phyloP scores from a whole-genome alignment of 1,140 invertebrate genomes.

The Pachyrhynchus sulphureomaculatus region DNA sequence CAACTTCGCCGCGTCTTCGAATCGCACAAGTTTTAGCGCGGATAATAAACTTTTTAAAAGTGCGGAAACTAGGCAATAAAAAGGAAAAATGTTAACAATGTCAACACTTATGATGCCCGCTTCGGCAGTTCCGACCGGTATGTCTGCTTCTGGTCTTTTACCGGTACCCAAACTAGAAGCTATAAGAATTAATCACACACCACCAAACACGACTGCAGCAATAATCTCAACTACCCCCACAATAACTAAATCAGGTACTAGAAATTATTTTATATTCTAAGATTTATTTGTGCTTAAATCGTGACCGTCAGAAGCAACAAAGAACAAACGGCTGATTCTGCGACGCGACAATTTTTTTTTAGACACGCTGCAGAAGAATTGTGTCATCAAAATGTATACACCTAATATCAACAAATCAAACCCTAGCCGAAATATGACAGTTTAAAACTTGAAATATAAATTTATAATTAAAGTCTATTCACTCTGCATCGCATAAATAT shows the following conservation, averaged over 20 bases:
- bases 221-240: conserved; percentile 1
- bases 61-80: too few species aligned
- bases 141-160: conserved; percentile 43
- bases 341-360: conserved; percentile 41
- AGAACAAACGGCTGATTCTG: conserved; percentile 22
- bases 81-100: conserved; percentile 47
- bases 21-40: conserved; percentile 30
- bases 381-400: too few species aligned
- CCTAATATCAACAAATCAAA: too few species aligned
- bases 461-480: conserved; percentile 2
- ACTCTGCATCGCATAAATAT: neutral
- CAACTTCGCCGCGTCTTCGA: conserved; percentile 16
- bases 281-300: neutral
- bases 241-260: conserved; percentile 18
- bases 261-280: too few species aligned
- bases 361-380: conserved; percentile 45
- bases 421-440: neutral
- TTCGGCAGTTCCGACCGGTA: conserved; percentile 43
- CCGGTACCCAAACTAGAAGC: conserved; percentile 47
- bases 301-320: neutral
- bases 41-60: conserved; percentile 39
- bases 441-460: conserved; percentile 4
- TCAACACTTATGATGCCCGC: conserved; percentile 51
- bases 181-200: conserved; percentile 41
- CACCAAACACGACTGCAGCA: conserved; percentile 38